Base-by-base conservation (phyloP, 2,113 vertebrate genomes). In the Mastomys natalensis region DNA sequence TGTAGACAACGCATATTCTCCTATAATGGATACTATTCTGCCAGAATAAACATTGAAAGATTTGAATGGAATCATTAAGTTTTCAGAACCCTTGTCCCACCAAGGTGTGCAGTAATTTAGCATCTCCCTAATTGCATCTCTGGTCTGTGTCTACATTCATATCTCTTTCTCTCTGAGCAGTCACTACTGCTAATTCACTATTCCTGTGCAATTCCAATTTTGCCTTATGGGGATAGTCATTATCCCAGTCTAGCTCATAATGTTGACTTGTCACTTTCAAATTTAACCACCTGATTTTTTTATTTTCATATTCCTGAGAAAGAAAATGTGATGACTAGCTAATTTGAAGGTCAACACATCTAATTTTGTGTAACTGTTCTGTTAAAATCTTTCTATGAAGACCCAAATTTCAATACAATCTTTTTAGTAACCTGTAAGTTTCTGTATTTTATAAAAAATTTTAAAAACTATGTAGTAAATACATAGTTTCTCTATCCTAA, bases 401-500 rank as follows among this genome's bases (percentile, higher is more conserved):
- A 73, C 1, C 7, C 48, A 43, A 6, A 48, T 72, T 40, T 77
- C 43, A 86, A 76, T 87, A 1, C 5, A 58, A 64, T 55, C 29
- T 76, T 93, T 5, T 74, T 87, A 37, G 5, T 62, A 87, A 26
- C 6, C 31, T 72, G 16, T 21, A 77, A 6, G 12, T 82, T 74
- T 81, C 48, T 80, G 5, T 43, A 5, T 82, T 93, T 77, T 10
- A 40, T 26, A 43, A 90, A 84, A 66, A 31, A 11, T 34, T 34
- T 34, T 31, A 2, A 29, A 64, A 68, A 15, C 29, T 68, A 34
- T 34, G 66, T 15, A 68, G 29, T 68, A 64, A 34, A 24, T 15
- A 58, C 4, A 76, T 90, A 43, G n/a, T 92, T 97, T 94, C n/a
- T 60, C n/a, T 87, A 53, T 55, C 77, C 9, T 3, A 81, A 87